Percentiles rank a stretch among this genome's conserved stretches.
phyloP scores from a whole-genome alignment of 2,113 vertebrate species.

The Cacatua alba region DNA sequence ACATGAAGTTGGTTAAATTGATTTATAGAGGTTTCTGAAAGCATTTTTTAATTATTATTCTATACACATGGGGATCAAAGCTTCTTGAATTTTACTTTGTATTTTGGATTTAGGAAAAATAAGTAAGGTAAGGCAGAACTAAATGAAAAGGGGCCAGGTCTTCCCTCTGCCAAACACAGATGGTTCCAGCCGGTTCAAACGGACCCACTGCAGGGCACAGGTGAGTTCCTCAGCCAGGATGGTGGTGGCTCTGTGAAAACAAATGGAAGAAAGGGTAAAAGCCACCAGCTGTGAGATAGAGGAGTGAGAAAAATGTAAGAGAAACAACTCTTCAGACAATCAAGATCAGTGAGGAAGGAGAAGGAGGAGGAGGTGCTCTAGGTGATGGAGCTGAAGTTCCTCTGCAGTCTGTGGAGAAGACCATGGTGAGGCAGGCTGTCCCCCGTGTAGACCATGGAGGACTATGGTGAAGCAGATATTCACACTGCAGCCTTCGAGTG shows the following conservation, averaged over 20 bases:
- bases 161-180: fast-evolving
- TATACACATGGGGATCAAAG: background rate
- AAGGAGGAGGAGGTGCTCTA: too few species aligned
- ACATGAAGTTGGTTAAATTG: background rate
- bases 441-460: background rate
- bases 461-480: background rate
- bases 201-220: background rate
- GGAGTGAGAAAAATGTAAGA: too few species aligned
- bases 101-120: background rate
- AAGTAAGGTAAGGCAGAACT: background rate
- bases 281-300: background rate
- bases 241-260: background rate
- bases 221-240: background rate
- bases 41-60: background rate
- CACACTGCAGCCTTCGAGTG: background rate
- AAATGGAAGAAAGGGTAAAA: background rate
- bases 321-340: too few species aligned
- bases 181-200: fast-evolving
- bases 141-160: background rate
- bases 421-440: too few species aligned
- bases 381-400: too few species aligned
- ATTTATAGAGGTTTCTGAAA: background rate
- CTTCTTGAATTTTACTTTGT: background rate
- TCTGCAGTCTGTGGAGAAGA: too few species aligned
- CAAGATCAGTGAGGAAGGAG: too few species aligned